phyloP scores from a whole-genome alignment of 2,797 vertebrate species.

The Gymnocypris eckloni region DNA sequence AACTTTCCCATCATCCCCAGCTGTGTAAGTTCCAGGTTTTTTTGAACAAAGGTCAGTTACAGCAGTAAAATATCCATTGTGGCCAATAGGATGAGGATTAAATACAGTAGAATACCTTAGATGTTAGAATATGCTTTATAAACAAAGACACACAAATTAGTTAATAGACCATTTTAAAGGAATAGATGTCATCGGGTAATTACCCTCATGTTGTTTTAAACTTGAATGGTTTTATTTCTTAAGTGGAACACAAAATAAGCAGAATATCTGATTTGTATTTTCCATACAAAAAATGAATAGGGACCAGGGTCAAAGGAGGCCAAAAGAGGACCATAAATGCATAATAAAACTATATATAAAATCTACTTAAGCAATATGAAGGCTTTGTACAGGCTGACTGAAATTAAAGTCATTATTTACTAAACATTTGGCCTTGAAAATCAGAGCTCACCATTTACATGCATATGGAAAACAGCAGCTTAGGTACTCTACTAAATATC shows the following conservation, averaged over 20 bases:
- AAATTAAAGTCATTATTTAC: neutral
- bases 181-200: neutral
- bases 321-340: neutral
- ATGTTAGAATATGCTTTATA: neutral
- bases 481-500: neutral
- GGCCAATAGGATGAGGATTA: neutral
- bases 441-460: neutral
- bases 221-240: neutral
- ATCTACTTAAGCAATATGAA: neutral
- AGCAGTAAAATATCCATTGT: neutral
- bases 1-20: constrained; percentile 35
- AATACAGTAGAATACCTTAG: neutral
- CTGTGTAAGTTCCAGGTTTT: constrained; percentile 12
- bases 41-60: constrained; percentile 24
- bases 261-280: neutral
- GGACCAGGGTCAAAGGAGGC: neutral
- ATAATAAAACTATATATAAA: neutral
- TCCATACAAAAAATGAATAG: neutral
- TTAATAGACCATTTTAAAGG: neutral
- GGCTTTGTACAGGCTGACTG: neutral
- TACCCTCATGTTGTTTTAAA: neutral
- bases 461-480: neutral
- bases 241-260: neutral
- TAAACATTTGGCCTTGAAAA: neutral
- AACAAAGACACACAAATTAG: neutral